A percentile compares a stretch with the other conserved stretches of the same genome.
Evolutionary conservation across 2,888 invertebrate genomes (phyloP).

Genomic region (Cephus nigrinus): DNA sequence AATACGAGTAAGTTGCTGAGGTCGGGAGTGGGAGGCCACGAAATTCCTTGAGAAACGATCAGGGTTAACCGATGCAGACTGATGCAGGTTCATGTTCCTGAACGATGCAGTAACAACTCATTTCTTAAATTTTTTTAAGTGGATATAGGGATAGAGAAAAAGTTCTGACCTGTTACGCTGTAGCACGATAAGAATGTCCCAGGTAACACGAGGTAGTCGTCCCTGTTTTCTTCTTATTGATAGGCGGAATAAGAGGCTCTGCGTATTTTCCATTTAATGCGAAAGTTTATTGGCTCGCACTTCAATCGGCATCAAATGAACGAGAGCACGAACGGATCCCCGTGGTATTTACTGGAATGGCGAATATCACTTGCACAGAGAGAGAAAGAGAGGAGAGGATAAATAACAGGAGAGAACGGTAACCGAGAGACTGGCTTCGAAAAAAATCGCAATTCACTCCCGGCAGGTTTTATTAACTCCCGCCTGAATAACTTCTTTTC

Average conservation of each 20-base stretch:
- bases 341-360: not conserved
- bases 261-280: not conserved
- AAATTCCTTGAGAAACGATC: not conserved
- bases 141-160: not conserved
- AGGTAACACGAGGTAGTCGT: not conserved
- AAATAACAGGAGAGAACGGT: not conserved
- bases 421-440: not conserved
- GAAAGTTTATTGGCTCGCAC: not conserved
- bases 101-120: not conserved
- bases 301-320: not conserved
- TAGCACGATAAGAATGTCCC: not conserved
- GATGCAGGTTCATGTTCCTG: not conserved
- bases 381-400: not conserved
- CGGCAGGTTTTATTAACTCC: slow-evolving; percentile 46
- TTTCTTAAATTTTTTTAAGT: not conserved
- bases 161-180: not conserved
- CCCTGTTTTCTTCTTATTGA: not conserved
- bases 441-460: slow-evolving; percentile 24
- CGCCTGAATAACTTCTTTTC: slow-evolving; percentile 50
- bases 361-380: not conserved
- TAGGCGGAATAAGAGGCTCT: not conserved
- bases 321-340: not conserved
- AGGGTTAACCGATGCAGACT: not conserved
- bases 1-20: not conserved
- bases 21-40: not conserved